Percentiles rank a stretch among this genome's conserved stretches.
Evolutionary conservation across 2,113 vertebrate species (phyloP).

Genomic region (Callipepla squamata): DNA sequence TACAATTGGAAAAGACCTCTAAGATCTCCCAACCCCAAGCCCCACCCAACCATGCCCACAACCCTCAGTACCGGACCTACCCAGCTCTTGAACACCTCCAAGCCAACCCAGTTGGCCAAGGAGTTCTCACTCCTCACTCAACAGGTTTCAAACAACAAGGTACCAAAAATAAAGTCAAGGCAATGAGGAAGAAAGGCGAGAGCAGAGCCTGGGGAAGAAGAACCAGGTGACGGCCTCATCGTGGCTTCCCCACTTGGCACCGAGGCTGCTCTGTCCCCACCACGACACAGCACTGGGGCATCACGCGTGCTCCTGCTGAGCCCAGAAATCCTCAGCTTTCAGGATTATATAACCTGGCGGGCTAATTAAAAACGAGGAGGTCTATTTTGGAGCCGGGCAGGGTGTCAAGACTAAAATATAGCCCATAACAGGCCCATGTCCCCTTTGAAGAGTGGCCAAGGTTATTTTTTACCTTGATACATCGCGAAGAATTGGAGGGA

Average conservation of each 20-base stretch:
- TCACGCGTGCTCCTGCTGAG: not conserved
- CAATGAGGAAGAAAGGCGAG: not conserved
- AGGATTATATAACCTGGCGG: conserved; percentile 83
- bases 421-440: conserved; percentile 69
- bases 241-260: not conserved
- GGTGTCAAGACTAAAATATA: conserved; percentile 84
- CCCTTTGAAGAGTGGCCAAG: conserved; percentile 79
- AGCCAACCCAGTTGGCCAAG: not conserved
- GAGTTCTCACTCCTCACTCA: not conserved
- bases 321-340: conserved; percentile 38
- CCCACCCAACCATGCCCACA: no score
- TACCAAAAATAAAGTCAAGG: not conserved
- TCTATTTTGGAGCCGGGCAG: conserved; percentile 78
- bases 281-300: not conserved
- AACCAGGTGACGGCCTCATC: not conserved
- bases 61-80: no score
- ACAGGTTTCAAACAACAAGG: not conserved
- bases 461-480: conserved; percentile 79
- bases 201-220: not conserved
- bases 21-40: no score
- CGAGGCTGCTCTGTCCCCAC: not conserved
- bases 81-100: not conserved
- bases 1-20: no score
- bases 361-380: conserved; percentile 75
- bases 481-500: conserved; percentile 72